Evolutionary conservation across 2,888 invertebrate genomes (phyloP).

Genomic region (Callinectes sapidus): DNA sequence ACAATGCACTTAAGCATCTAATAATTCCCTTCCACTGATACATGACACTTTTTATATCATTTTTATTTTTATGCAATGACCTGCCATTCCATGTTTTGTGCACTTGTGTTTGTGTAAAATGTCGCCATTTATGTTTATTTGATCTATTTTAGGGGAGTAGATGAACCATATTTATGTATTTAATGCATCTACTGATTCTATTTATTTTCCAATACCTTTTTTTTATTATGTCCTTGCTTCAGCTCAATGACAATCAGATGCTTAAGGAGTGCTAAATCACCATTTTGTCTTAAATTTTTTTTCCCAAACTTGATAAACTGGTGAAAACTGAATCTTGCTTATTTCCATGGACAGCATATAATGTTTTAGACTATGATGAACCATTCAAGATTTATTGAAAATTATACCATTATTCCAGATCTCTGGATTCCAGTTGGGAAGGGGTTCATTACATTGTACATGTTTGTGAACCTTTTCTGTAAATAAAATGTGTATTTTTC

Average conservation of each 20-base stretch:
- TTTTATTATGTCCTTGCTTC: neutral
- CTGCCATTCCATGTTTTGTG: slow-evolving; percentile 2
- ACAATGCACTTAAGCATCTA: slow-evolving; percentile 14
- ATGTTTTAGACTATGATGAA: neutral
- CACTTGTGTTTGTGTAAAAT: neutral
- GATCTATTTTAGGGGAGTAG: neutral
- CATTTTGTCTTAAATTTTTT: neutral
- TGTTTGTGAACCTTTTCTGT: slow-evolving; percentile 10
- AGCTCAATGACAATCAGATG: neutral
- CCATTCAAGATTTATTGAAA: neutral
- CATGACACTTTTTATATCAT: neutral
- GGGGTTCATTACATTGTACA: slow-evolving; percentile 2
- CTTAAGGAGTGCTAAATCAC: neutral
- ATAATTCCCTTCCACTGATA: neutral
- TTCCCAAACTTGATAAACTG: slow-evolving; percentile 7
- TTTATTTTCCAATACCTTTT: neutral
- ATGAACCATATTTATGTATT: neutral
- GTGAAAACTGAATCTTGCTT: neutral
- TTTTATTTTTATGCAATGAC: slow-evolving; percentile 4
- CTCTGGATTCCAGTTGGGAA: slow-evolving; percentile 15
- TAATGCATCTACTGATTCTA: neutral
- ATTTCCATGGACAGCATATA: neutral
- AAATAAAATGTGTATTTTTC: slow-evolving; percentile 29
- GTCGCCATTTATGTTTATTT: neutral
- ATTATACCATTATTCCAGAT: slow-evolving; percentile 7